Evolutionary conservation across 2,113 vertebrate species (phyloP).

Genomic region (Semnopithecus entellus): DNA sequence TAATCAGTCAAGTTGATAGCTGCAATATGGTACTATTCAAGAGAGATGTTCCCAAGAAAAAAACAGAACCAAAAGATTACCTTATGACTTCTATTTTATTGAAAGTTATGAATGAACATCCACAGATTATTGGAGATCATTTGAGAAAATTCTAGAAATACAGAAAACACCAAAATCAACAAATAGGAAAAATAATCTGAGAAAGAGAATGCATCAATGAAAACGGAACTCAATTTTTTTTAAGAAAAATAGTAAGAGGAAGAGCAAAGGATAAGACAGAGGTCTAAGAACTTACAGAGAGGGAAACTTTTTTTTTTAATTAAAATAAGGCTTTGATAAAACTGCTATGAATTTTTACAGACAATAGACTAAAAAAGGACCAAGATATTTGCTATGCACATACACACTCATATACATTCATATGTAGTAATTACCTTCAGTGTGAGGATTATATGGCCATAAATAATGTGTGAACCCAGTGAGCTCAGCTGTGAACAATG

Average conservation of each 20-base stretch:
- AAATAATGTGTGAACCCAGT: neutral
- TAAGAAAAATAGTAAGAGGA: neutral
- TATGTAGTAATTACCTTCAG: neutral
- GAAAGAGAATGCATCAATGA: neutral
- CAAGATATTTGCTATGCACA: neutral
- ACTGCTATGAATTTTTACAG: neutral
- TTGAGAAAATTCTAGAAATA: neutral
- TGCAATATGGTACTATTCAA: neutral
- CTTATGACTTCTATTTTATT: neutral
- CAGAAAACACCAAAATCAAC: neutral
- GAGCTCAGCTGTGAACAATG: neutral
- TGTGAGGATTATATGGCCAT: neutral
- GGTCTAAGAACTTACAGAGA: neutral
- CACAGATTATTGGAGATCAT: neutral
- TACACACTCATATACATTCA: neutral
- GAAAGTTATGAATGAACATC: neutral
- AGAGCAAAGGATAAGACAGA: neutral
- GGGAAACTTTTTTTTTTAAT: neutral
- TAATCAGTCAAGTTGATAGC: neutral
- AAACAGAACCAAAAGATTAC: neutral
- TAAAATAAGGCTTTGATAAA: neutral
- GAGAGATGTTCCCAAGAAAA: neutral
- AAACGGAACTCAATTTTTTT: neutral
- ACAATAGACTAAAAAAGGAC: neutral
- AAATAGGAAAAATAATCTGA: neutral